Base-by-base conservation (phyloP, 2,888 invertebrate species). In the Ischnura elegans region DNA sequence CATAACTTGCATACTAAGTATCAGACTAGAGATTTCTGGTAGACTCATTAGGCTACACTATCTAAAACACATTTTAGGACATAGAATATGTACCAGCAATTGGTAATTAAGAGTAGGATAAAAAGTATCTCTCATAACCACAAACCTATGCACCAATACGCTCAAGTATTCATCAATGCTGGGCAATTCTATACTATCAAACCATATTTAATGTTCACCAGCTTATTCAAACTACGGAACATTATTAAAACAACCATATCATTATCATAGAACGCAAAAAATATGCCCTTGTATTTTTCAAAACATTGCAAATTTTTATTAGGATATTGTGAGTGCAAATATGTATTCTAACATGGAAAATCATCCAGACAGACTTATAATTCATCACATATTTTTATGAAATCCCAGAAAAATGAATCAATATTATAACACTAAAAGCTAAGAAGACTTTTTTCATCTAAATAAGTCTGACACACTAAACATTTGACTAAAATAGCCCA, bases 361-460 rank as follows among this genome's bases (percentile, higher is more conserved):
- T n/a, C n/a, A n/a, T n/a, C 4, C 19, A 51, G 51, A 1, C 13
- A 51, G 4, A 51, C 13, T 10, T 19, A 51, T 51, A 19, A 19
- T 51, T 51, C 51, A 5, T 13, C 51, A 51, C 2, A 51, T 51
- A 51, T 51, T 51, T 36, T 36, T 0, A 76, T 6, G 16, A 25
- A 36, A 76, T 36, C 16, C 36, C 36, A 13, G 76, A 16, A 3
- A 16, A 10, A 76, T 36, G 6, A 76, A 36, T n/a, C 76, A 76
- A 29, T 76, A 76, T 76, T 76, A 29, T 76, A 76, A 76, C 29
- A 76, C 76, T 76, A 76, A 36, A 76, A 29, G 36, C 76, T 76
- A 76, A 76, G 76, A 76, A 76, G 76, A 76, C 76, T 76, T 61
- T 61, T 3, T n/a, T 76, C 29, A 76, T 76, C 76, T 76, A 76